Percentiles rank a stretch among this genome's conserved stretches.
phyloP scores from a whole-genome alignment of 1,140 invertebrate species.

The Goniozus legneri region DNA sequence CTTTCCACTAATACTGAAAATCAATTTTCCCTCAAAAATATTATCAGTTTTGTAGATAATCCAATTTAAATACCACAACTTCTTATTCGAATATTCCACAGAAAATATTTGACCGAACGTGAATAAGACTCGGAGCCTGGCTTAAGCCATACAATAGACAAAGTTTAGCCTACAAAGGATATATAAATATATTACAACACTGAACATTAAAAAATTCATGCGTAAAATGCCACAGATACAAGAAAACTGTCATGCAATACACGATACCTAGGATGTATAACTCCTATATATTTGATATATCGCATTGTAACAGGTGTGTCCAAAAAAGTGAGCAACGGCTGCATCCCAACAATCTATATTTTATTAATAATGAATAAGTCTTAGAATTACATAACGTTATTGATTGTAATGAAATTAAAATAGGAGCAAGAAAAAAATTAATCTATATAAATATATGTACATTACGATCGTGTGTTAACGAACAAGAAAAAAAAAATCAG shows the following conservation, averaged over 20 bases:
- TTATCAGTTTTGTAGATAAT: too few species aligned
- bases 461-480: background rate
- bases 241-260: background rate
- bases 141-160: slow-evolving; percentile 34
- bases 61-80: slow-evolving; percentile 13
- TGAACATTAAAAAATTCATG: background rate
- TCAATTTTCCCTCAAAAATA: too few species aligned
- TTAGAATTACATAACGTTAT: slow-evolving; percentile 19
- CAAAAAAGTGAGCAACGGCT: slow-evolving; percentile 29
- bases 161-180: slow-evolving; percentile 36
- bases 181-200: background rate
- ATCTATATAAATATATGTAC: slow-evolving; percentile 24
- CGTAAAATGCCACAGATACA: background rate
- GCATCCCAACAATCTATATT: slow-evolving; percentile 47
- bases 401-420: slow-evolving; percentile 1
- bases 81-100: slow-evolving; percentile 12
- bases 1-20: slow-evolving; percentile 24
- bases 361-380: slow-evolving; percentile 30
- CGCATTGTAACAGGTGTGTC: slow-evolving; percentile 43
- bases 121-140: slow-evolving; percentile 30
- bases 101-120: too few species aligned
- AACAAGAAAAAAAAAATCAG: slow-evolving; percentile 1
- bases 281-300: slow-evolving; percentile 51
- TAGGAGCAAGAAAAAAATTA: slow-evolving; percentile 18
- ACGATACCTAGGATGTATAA: slow-evolving; percentile 26